Conservation (phyloP, 2,113 vertebrate species). For the Tychaedon coryphoeus region DNA sequence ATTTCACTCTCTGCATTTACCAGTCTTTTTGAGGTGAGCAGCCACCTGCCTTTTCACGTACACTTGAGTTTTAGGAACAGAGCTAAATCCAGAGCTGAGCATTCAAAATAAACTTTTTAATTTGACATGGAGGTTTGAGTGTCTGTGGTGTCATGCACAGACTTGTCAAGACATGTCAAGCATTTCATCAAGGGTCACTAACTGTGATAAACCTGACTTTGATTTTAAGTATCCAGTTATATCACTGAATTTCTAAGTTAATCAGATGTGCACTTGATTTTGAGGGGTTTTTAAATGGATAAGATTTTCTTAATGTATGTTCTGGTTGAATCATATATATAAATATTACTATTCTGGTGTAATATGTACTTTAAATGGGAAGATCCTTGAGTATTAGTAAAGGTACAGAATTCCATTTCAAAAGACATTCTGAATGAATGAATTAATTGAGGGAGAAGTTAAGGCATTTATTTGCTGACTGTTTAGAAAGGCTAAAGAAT, state of each 20-base stretch:
- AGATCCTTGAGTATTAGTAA: neutral
- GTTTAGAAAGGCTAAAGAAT: neutral
- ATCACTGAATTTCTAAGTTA: neutral
- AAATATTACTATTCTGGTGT: neutral
- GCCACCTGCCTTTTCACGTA: neutral
- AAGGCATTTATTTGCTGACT: neutral
- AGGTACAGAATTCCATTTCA: neutral
- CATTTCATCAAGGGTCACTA: neutral
- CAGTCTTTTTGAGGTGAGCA: neutral
- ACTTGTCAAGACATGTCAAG: too few species aligned
- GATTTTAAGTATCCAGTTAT: neutral
- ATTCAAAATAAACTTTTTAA: neutral
- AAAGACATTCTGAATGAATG: neutral
- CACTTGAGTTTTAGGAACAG: neutral
- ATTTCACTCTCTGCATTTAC: neutral
- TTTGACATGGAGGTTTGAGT: neutral
- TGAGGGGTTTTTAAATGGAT: neutral
- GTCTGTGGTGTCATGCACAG: neutral
- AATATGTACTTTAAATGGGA: neutral
- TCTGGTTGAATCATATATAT: neutral
- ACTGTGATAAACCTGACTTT: neutral
- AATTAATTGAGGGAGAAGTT: neutral
- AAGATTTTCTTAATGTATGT: neutral
- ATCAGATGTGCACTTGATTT: neutral
- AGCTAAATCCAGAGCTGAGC: neutral